Evolutionary conservation across 1,140 invertebrate species (phyloP).

Genomic region (Diploscapter pachys): DNA sequence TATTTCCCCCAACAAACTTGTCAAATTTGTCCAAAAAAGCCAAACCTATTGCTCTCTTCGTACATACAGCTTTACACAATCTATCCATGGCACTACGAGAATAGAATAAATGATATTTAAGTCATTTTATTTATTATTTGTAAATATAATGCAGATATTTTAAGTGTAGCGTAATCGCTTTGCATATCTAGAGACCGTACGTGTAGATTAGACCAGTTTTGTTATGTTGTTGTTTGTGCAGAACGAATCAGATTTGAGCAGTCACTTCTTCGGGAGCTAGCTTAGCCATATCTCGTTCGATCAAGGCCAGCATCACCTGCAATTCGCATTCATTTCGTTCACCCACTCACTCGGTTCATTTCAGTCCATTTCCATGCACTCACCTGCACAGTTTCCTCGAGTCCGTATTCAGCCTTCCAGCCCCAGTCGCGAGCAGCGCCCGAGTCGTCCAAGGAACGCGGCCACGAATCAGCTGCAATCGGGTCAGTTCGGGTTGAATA

Average conservation of each 20-base stretch:
- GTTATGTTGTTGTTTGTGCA: constrained; percentile 9
- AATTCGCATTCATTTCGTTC: neutral
- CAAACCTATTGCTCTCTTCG: neutral
- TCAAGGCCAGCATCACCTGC: constrained; percentile 24
- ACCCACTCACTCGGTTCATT: neutral
- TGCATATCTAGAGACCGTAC: no score
- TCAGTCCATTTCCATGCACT: neutral
- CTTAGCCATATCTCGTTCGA: constrained; percentile 15
- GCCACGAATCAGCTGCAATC: constrained; percentile 80
- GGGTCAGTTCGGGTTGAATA: neutral
- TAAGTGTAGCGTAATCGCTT: neutral
- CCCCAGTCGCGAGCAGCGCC: constrained; percentile 81
- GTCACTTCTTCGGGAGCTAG: neutral
- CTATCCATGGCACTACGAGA: no score
- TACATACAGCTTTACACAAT: no score
- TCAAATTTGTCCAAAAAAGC: neutral
- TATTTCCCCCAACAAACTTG: no score
- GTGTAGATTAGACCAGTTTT: neutral
- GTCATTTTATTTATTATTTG: no score
- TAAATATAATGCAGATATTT: constrained; percentile 3
- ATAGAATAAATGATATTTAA: no score
- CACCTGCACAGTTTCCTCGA: constrained; percentile 24
- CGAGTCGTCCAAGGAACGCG: constrained; percentile 82
- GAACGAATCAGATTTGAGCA: neutral
- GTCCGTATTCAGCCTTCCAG: constrained; percentile 76